Percentiles rank a stretch among this genome's conserved stretches.
phyloP scores from a whole-genome alignment of 1,140 invertebrate species.

The Orchestia grillus region DNA sequence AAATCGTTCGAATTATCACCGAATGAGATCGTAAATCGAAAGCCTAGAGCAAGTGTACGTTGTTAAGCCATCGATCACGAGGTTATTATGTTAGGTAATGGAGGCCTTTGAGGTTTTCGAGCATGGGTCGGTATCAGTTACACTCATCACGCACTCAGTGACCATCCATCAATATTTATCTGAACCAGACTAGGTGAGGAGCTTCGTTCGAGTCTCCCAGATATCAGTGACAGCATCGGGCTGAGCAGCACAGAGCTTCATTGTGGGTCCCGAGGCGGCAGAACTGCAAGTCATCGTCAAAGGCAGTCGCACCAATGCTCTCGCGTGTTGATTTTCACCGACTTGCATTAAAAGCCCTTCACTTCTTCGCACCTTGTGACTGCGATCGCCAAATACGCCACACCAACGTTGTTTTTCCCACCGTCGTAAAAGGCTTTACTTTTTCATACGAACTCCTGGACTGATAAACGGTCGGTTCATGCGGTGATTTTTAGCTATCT shows the following conservation, averaged over 20 bases:
- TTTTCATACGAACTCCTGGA: not conserved
- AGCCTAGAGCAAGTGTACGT: not conserved
- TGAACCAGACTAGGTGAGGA: conserved; percentile 13
- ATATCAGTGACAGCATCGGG: conserved; percentile 39
- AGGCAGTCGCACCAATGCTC: not conserved
- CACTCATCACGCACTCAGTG: conserved; percentile 39
- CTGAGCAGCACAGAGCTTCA: not conserved
- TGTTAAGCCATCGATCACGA: conserved; percentile 29
- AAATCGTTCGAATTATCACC: not conserved
- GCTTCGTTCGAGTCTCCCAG: conserved; percentile 14
- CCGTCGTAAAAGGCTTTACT: not conserved
- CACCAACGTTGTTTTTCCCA: not conserved
- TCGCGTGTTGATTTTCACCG: not conserved
- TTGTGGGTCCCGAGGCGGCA: not conserved
- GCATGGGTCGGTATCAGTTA: conserved; percentile 25
- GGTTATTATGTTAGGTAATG: conserved; percentile 43
- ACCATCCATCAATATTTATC: conserved; percentile 56
- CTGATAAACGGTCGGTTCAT: not conserved
- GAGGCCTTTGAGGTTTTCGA: conserved; percentile 13
- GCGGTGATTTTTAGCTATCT: not conserved
- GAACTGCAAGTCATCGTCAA: conserved; percentile 11
- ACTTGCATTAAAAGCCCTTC: conserved; percentile 1
- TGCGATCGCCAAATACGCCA: not conserved
- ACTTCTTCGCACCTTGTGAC: not conserved
- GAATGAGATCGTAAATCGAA: not conserved